Evolutionary conservation across 23 tunicate species (phyloP).

Genomic region (Styela clava): DNA sequence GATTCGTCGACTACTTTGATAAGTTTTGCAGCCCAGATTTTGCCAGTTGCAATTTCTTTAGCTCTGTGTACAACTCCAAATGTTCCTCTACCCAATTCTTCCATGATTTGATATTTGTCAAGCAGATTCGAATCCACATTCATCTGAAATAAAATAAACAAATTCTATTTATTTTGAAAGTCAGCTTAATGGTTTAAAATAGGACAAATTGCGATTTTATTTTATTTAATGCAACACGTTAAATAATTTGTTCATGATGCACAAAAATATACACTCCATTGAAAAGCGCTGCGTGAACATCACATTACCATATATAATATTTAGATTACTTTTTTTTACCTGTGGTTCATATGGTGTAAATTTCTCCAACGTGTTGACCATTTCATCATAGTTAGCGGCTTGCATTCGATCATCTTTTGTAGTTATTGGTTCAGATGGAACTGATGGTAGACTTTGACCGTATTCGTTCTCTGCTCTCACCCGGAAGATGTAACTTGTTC

Average conservation of each 20-base stretch:
- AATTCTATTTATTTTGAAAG: not conserved
- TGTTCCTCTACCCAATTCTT: conserved; percentile 87
- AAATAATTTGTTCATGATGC: too few species aligned
- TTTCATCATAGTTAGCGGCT: conserved; percentile 87
- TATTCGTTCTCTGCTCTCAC: conserved; percentile 80
- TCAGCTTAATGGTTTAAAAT: not conserved
- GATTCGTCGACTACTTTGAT: conserved; percentile 56
- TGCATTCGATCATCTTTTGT: conserved; percentile 88
- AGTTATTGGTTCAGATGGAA: conserved; percentile 56
- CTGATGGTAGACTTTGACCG: conserved; percentile 73
- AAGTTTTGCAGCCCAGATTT: conserved; percentile 75
- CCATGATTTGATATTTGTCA: conserved; percentile 92
- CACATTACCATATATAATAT: not conserved
- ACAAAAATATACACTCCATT: too few species aligned
- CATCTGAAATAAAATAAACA: not conserved
- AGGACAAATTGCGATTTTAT: not conserved
- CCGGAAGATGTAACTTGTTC: conserved; percentile 83
- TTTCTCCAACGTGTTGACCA: conserved; percentile 82
- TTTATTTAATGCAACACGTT: not conserved
- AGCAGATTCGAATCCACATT: conserved; percentile 30
- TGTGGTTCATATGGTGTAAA: conserved; percentile 61
- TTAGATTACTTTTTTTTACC: not conserved
- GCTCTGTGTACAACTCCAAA: conserved; percentile 89
- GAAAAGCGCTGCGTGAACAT: too few species aligned
- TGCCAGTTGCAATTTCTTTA: conserved; percentile 81